These are phyloP conservation scores for Fragum whitleyi DNA, from an alignment of 2,888 invertebrate genomes.

Conservation along the genomic window DNA sequence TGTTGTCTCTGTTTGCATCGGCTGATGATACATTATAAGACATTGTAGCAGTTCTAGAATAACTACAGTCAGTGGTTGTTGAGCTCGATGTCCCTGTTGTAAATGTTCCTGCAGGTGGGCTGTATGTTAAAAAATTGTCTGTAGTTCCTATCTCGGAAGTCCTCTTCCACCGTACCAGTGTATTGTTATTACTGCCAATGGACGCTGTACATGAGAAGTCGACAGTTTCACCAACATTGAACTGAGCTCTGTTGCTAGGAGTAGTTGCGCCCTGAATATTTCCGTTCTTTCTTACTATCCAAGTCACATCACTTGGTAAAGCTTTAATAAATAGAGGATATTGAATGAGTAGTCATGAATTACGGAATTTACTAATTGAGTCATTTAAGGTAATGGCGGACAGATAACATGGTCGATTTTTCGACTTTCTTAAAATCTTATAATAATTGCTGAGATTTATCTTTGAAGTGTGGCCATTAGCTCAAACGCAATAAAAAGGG, in stretches of 20 bases:
- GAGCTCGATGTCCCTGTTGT: not conserved
- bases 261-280: not conserved
- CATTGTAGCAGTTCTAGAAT: constrained; percentile 14
- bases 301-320: not conserved
- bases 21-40: constrained; percentile 2
- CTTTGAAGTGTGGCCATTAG: too few species aligned
- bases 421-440: too few species aligned
- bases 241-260: not conserved
- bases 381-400: too few species aligned
- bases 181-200: constrained; percentile 5
- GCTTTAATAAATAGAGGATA: not conserved
- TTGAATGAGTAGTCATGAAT: too few species aligned
- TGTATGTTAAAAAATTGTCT: not conserved
- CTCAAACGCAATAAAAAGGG: too few species aligned
- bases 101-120: not conserved
- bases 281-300: not conserved
- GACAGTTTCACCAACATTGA: not conserved
- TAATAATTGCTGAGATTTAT: too few species aligned
- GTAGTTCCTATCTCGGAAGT: not conserved
- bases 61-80: constrained; percentile 10
- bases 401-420: too few species aligned
- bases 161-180: not conserved
- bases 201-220: constrained; percentile 17
- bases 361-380: not conserved
- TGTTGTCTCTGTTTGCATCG: not conserved